A percentile compares a stretch with the other conserved stretches of the same genome.
Evolutionary conservation across 2,113 vertebrate genomes (phyloP).

Genomic region (Leucoraja erinaceus): DNA sequence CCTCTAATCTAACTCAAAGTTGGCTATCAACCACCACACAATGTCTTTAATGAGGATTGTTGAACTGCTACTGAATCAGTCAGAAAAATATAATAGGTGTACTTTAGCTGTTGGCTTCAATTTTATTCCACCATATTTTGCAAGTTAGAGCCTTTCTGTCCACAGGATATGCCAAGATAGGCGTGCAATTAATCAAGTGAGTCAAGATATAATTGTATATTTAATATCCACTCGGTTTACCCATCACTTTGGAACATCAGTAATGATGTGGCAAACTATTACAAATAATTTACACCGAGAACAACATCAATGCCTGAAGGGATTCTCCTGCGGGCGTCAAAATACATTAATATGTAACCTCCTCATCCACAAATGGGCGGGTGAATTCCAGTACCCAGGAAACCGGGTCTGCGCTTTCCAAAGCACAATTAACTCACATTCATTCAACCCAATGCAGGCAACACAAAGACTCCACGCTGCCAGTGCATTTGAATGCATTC

Average conservation of each 20-base stretch:
- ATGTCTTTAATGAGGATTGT: conserved; percentile 8
- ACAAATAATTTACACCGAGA: neutral
- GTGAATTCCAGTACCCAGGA: neutral
- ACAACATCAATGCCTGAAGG: neutral
- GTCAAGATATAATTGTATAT: conserved; percentile 13
- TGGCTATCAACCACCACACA: neutral
- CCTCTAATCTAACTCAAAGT: neutral
- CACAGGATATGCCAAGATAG: neutral
- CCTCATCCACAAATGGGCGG: neutral
- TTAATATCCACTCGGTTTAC: neutral
- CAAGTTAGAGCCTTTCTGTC: neutral
- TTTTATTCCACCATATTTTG: neutral
- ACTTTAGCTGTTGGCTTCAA: neutral
- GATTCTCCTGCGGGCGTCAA: neutral
- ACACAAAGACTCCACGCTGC: too few relatives aligned
- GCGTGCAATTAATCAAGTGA: neutral
- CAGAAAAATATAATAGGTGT: neutral
- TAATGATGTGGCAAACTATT: neutral
- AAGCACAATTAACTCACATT: too few relatives aligned
- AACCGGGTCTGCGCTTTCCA: too few relatives aligned
- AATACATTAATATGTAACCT: neutral
- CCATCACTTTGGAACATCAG: neutral
- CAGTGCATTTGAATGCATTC: too few relatives aligned
- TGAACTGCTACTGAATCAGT: conserved; percentile 6
- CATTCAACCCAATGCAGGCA: too few relatives aligned